These are phyloP conservation scores for Dermatemys mawii DNA, from an alignment of 2,113 vertebrate genomes.

Conservation along the genomic window DNA sequence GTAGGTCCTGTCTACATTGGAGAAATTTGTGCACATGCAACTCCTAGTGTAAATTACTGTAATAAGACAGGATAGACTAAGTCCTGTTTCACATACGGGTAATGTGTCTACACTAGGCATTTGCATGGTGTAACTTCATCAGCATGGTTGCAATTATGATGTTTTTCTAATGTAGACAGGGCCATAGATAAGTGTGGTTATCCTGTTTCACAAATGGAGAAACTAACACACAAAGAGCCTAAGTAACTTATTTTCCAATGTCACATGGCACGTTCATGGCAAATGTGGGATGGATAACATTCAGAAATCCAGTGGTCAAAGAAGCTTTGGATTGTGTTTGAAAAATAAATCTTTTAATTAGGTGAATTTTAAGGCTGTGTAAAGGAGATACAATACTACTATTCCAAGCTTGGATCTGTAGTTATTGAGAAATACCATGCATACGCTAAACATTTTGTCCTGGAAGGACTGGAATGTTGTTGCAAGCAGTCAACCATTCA, in stretches of 20 bases:
- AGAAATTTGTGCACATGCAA: background rate
- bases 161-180: background rate
- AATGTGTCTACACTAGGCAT: background rate
- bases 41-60: background rate
- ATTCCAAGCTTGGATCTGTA: background rate
- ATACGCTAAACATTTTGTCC: slow-evolving; percentile 18
- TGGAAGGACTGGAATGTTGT: slow-evolving; percentile 41
- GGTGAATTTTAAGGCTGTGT: background rate
- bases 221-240: background rate
- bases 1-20: background rate
- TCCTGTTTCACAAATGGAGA: background rate
- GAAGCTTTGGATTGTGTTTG: background rate
- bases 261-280: rapidly evolving
- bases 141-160: background rate
- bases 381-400: slow-evolving; percentile 27
- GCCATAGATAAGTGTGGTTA: rapidly evolving
- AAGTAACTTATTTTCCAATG: background rate
- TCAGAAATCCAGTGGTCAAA: background rate
- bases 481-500: slow-evolving; percentile 19
- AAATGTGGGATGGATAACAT: background rate
- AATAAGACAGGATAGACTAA: background rate
- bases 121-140: background rate
- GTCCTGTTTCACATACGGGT: background rate
- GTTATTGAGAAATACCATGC: slow-evolving; percentile 42
- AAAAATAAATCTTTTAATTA: background rate